Conservation (phyloP, 2,113 vertebrate genomes). For the Tonatia bakeri region DNA sequence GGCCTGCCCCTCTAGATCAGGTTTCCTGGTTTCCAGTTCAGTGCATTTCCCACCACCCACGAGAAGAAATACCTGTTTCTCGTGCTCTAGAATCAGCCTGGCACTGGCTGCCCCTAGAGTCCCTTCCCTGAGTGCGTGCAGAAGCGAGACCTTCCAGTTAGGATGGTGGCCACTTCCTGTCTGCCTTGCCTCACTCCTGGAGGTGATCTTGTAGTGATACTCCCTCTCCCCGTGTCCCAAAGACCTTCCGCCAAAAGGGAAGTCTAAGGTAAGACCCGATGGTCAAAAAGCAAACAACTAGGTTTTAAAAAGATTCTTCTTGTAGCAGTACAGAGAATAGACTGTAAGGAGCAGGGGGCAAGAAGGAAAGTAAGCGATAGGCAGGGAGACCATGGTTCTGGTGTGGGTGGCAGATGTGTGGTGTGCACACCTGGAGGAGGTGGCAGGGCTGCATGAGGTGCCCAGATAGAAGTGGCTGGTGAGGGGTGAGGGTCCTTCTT, state of each 20-base stretch:
- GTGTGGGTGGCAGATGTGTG: neutral
- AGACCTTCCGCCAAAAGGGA: neutral
- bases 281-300: neutral
- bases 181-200: neutral
- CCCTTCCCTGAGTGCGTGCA: accelerated
- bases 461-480: no score
- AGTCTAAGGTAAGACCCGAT: neutral
- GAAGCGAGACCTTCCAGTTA: neutral
- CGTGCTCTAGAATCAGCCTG: no score
- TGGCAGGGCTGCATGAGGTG: neutral
- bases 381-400: neutral
- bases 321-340: no score
- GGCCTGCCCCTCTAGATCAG: neutral
- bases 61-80: no score
- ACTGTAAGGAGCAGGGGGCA: accelerated
- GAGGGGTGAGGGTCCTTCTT: neutral
- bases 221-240: neutral
- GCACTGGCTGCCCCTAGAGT: neutral
- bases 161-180: neutral
- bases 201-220: no score
- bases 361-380: neutral
- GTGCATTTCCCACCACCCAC: neutral
- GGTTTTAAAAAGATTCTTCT: neutral
- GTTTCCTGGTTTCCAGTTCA: neutral
- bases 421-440: neutral